These are phyloP conservation scores for Otocyon megalotis DNA, from an alignment of 2,113 vertebrate species.

Conservation along the genomic window DNA sequence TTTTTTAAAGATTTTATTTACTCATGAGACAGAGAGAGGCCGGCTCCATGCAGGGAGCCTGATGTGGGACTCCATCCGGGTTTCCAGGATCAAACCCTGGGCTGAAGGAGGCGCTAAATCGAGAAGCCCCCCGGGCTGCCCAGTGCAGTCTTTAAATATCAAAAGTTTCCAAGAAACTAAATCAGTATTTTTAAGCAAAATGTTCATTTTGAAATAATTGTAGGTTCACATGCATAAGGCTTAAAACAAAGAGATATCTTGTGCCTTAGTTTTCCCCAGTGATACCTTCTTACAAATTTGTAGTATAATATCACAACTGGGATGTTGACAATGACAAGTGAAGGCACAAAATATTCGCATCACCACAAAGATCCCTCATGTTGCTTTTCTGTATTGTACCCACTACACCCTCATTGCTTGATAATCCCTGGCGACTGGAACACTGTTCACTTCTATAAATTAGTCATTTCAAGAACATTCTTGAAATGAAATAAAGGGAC, in stretches of 20 bases:
- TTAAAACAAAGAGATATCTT: neutral
- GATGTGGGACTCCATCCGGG: no score
- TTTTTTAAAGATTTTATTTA: no score
- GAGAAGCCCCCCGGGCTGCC: no score
- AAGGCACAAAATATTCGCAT: neutral
- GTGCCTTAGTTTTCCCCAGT: neutral
- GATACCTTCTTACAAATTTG: neutral
- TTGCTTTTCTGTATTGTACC: neutral
- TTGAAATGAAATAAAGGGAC: neutral
- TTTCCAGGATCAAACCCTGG: no score
- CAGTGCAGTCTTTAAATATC: neutral
- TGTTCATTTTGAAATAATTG: neutral
- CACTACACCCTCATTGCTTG: neutral
- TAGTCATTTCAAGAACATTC: neutral
- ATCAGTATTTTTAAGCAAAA: neutral
- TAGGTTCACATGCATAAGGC: neutral
- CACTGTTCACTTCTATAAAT: neutral
- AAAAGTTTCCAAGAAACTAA: neutral
- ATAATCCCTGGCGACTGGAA: neutral
- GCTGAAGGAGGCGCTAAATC: no score
- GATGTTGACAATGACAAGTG: neutral
- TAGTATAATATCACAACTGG: neutral
- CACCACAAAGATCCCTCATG: neutral
- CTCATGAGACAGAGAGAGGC: no score
- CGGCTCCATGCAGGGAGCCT: no score